Percentiles rank a stretch among this genome's conserved stretches.
phyloP scores from a whole-genome alignment of 2,113 vertebrate species.

The Tragulus kanchil region DNA sequence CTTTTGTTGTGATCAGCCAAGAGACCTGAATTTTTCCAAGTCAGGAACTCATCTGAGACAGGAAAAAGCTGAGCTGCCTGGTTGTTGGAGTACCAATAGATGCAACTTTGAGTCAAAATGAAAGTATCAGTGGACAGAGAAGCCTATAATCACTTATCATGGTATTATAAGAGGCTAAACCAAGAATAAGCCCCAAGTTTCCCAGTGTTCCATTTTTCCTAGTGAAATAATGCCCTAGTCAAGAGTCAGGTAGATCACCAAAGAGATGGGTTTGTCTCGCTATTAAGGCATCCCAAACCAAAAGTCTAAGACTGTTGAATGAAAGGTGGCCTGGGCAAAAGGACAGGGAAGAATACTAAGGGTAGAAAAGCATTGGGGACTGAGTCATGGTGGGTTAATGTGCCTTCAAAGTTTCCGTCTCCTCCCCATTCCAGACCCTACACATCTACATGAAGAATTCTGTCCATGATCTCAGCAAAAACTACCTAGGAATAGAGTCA shows the following conservation, averaged over 20 bases:
- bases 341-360: fast-evolving
- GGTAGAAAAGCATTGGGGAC: not conserved
- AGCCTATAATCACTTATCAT: not conserved
- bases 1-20: not conserved
- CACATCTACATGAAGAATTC: not conserved
- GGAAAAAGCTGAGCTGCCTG: not conserved
- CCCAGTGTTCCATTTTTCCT: not conserved
- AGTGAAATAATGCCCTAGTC: not conserved
- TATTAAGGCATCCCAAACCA: not conserved
- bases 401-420: not conserved
- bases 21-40: not conserved
- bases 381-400: not conserved
- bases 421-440: not conserved
- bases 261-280: not conserved
- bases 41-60: not conserved
- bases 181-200: not conserved
- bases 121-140: not conserved
- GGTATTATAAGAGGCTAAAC: not conserved
- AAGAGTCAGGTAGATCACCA: not conserved
- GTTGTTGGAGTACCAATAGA: not conserved
- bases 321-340: not conserved
- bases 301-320: not conserved
- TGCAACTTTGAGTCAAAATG: not conserved
- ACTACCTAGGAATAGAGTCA: not conserved
- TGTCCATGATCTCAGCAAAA: not conserved